These are phyloP conservation scores for Alsophila aescularia DNA, from an alignment of 2,888 invertebrate species.

Conservation along the genomic window DNA sequence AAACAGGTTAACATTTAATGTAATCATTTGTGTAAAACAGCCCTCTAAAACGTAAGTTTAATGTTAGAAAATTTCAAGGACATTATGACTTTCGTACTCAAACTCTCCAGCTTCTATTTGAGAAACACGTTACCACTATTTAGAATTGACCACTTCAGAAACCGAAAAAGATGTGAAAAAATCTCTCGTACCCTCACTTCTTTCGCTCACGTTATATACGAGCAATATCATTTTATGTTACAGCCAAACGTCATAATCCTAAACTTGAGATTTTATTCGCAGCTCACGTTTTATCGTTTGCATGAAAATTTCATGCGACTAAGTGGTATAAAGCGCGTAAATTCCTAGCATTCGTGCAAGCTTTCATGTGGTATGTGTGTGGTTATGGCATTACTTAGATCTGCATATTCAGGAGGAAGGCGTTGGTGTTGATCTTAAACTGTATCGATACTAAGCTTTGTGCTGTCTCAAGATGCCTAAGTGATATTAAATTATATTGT, in stretches of 20 bases:
- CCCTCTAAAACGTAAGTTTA: no score
- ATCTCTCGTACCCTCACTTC: conserved; percentile 13
- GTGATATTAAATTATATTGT: no score
- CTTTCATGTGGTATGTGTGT: background rate
- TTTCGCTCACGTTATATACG: conserved; percentile 13
- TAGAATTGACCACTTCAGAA: no score
- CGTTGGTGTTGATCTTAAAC: no score
- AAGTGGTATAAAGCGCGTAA: conserved; percentile 25
- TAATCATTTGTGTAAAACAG: no score
- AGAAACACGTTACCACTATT: no score
- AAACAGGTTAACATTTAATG: no score
- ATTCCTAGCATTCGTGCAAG: conserved; percentile 13
- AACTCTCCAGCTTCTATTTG: no score
- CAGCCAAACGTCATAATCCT: conserved; percentile 24
- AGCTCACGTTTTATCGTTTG: conserved; percentile 26
- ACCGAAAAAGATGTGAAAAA: conserved; percentile 2
- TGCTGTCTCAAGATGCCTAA: no score
- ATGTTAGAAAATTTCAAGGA: no score
- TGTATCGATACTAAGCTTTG: no score
- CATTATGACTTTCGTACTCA: no score
- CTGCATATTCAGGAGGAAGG: conserved; percentile 1
- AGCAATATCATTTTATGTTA: conserved; percentile 27
- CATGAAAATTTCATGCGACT: conserved; percentile 30
- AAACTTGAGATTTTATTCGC: conserved; percentile 28
- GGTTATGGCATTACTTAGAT: background rate